These are phyloP conservation scores for Calcarius ornatus DNA, from an alignment of 2,113 vertebrate genomes.

Conservation along the genomic window DNA sequence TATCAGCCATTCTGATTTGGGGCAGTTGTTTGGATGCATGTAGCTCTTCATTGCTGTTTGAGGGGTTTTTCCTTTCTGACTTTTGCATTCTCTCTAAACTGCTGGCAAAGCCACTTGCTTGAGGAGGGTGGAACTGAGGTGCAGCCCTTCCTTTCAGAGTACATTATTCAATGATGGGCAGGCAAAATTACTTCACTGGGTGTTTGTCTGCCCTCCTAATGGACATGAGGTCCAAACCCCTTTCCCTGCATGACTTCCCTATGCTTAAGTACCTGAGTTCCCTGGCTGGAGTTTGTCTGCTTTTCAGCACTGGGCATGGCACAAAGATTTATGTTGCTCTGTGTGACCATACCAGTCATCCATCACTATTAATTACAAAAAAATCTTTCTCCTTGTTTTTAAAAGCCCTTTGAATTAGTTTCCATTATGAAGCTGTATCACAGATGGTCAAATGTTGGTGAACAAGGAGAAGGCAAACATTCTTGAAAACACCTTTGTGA, in stretches of 20 bases:
- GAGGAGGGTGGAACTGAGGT: not conserved
- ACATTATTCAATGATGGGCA: not conserved
- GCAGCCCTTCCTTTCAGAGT: not conserved
- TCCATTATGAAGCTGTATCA: constrained; percentile 62
- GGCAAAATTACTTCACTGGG: constrained; percentile 30
- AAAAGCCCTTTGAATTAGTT: constrained; percentile 71
- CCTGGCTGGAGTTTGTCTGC: constrained; percentile 24
- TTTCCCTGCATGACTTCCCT: not conserved
- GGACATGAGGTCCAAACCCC: constrained; percentile 24
- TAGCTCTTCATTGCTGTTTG: not conserved
- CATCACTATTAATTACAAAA: constrained; percentile 72
- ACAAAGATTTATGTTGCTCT: constrained; percentile 62
- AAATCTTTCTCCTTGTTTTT: constrained; percentile 69
- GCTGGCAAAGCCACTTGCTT: not conserved
- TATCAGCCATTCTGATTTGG: not conserved
- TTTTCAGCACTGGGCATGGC: constrained; percentile 26
- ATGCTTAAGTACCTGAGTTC: not conserved
- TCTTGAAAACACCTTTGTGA: not conserved
- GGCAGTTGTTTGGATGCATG: not conserved
- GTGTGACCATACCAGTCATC: constrained; percentile 63
- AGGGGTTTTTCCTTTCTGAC: not conserved
- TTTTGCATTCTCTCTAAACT: not conserved
- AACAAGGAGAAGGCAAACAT: not conserved
- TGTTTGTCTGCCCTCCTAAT: constrained; percentile 12
- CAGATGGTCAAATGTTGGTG: constrained; percentile 44